These are phyloP conservation scores for Sinella curviseta DNA, from an alignment of 1,140 invertebrate species.

Conservation along the genomic window DNA sequence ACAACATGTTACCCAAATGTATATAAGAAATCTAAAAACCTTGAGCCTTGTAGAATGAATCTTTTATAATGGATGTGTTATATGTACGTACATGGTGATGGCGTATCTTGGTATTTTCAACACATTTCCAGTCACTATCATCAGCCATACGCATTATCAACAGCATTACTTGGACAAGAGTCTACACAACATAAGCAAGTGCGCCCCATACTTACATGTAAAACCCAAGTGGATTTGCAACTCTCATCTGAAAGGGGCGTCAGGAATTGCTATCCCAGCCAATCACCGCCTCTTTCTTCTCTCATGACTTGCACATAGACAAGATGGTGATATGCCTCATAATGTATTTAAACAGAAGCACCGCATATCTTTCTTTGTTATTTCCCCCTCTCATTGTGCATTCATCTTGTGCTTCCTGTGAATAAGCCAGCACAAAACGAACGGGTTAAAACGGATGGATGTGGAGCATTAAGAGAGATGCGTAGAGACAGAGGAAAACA, in stretches of 20 bases:
- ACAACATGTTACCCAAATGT: too few relatives aligned
- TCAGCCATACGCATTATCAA: too few relatives aligned
- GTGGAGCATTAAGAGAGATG: conserved; percentile 40
- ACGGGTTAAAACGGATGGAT: too few relatives aligned
- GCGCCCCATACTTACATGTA: neutral
- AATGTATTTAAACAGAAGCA: neutral
- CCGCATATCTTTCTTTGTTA: neutral
- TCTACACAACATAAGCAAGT: neutral
- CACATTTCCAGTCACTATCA: too few relatives aligned
- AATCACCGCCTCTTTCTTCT: neutral
- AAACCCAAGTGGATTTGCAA: neutral
- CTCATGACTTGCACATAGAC: neutral
- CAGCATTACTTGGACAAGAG: neutral
- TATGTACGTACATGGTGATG: too few relatives aligned
- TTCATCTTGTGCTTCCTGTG: too few relatives aligned
- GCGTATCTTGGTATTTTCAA: too few relatives aligned
- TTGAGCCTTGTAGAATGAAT: too few relatives aligned
- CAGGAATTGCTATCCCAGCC: neutral
- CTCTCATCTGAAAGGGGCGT: neutral
- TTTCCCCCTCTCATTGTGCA: conserved; percentile 1
- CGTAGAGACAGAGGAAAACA: conserved; percentile 28
- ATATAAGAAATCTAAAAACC: too few relatives aligned
- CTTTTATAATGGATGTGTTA: too few relatives aligned
- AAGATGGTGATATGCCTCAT: neutral
- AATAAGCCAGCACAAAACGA: too few relatives aligned